A percentile compares a stretch with the other conserved stretches of the same genome.
phyloP scores from a whole-genome alignment of 2,888 invertebrate genomes.

The Cantharis flavilabris region DNA sequence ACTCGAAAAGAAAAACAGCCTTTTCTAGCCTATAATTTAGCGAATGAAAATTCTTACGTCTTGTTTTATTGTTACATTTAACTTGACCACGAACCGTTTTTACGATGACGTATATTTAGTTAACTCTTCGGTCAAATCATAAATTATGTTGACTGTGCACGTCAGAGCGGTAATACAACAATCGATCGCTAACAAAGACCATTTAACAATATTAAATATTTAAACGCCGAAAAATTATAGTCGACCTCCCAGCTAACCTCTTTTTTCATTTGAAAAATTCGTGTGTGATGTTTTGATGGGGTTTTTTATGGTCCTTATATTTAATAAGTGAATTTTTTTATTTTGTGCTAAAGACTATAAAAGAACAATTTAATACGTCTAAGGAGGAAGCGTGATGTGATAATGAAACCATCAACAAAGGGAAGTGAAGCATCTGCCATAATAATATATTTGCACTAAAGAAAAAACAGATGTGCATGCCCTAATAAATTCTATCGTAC shows the following conservation, averaged over 20 bases:
- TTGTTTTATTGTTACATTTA: too few species aligned
- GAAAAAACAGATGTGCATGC: slow-evolving; percentile 1
- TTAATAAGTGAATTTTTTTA: slow-evolving; percentile 1
- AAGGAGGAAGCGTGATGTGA: not conserved
- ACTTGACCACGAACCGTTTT: not conserved
- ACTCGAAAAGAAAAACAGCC: too few species aligned
- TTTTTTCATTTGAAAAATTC: not conserved
- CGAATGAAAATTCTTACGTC: too few species aligned
- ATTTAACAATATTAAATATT: not conserved
- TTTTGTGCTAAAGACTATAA: not conserved
- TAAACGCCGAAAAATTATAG: not conserved
- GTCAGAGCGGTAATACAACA: not conserved
- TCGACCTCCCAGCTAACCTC: not conserved
- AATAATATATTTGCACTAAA: not conserved
- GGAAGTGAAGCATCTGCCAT: not conserved
- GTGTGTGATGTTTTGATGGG: not conserved
- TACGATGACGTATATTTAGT: not conserved
- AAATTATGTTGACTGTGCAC: not conserved
- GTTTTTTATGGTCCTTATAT: not conserved
- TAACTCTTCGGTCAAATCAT: not conserved
- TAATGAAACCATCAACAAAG: slow-evolving; percentile 1
- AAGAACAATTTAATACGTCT: slow-evolving; percentile 1
- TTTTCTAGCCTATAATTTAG: too few species aligned
- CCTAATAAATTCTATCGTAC: slow-evolving; percentile 1
- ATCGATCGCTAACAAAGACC: not conserved